Percentiles rank a stretch among this genome's conserved stretches.
Evolutionary conservation across 2,113 vertebrate genomes (phyloP).

Genomic region (Hiodon tergisus): DNA sequence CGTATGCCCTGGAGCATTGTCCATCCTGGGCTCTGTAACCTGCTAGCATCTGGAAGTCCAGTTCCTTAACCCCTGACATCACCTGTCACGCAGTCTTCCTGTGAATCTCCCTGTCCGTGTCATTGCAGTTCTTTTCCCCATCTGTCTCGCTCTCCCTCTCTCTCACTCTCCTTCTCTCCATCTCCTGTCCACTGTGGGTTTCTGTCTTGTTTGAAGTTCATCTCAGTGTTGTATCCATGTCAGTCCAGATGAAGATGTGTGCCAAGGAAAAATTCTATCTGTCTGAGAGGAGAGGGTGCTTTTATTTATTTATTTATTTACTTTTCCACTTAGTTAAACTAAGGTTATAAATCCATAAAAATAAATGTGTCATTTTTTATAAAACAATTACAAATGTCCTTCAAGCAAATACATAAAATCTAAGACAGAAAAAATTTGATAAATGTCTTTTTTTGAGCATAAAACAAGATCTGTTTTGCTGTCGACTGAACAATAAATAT

Average conservation of each 20-base stretch:
- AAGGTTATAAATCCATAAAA: slow-evolving; percentile 4
- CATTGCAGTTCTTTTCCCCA: too few species aligned
- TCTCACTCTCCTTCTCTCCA: not conserved
- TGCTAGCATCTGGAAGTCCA: too few species aligned
- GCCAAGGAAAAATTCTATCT: not conserved
- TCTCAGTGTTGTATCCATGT: not conserved
- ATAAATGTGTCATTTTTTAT: too few species aligned
- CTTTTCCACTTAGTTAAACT: slow-evolving; percentile 11
- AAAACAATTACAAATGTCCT: too few species aligned
- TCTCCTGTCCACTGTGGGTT: not conserved
- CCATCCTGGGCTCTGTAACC: too few species aligned
- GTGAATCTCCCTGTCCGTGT: not conserved
- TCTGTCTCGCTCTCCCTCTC: not conserved
- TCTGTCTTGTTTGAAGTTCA: slow-evolving; percentile 14
- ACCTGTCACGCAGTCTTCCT: not conserved
- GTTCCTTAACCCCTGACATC: not conserved
- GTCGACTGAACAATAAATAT: too few species aligned
- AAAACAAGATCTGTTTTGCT: too few species aligned
- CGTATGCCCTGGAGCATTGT: too few species aligned
- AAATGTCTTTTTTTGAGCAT: too few species aligned
- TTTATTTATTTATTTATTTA: slow-evolving; percentile 13
- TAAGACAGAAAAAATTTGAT: too few species aligned
- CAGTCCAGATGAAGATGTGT: not conserved
- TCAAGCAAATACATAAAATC: too few species aligned
- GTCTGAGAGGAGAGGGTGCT: not conserved